Conservation (phyloP, 2,113 vertebrate genomes). For the Pionites leucogaster region DNA sequence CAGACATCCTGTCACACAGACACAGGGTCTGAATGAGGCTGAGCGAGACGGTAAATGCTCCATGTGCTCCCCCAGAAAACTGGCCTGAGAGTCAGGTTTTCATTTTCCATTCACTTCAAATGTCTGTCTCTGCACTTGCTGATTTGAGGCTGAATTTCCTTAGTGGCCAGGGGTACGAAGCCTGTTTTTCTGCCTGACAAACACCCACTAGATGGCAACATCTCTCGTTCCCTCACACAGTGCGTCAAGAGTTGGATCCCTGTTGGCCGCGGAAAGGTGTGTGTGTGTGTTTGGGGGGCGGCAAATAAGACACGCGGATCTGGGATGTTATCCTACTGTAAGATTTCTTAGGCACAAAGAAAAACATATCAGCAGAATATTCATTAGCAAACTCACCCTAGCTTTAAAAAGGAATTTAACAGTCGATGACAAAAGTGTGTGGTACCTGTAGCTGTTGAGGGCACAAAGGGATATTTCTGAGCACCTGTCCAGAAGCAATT, state of each 20-base stretch:
- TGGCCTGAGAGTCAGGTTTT: not conserved
- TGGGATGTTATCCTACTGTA: not conserved
- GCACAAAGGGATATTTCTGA: not conserved
- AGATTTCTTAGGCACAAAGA: not conserved
- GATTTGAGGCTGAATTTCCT: not conserved
- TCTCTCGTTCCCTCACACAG: not conserved
- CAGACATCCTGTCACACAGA: not conserved
- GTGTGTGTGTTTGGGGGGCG: not conserved
- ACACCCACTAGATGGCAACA: slow-evolving; percentile 52
- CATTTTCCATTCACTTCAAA: not conserved
- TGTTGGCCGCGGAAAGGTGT: rapidly evolving
- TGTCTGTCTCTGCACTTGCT: not conserved
- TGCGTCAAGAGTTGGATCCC: rapidly evolving
- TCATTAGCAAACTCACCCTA: not conserved
- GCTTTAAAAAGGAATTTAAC: not conserved
- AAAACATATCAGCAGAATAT: not conserved
- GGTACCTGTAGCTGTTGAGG: rapidly evolving
- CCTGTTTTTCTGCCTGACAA: not conserved
- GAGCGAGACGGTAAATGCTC: rapidly evolving
- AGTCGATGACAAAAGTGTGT: not conserved
- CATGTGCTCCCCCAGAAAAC: not conserved
- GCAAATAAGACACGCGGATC: not conserved
- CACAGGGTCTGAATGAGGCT: not conserved
- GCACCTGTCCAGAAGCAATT: not conserved
- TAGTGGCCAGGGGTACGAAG: rapidly evolving